Evolutionary conservation across 2,888 invertebrate genomes (phyloP).

Genomic region (Geotrupes spiniger): DNA sequence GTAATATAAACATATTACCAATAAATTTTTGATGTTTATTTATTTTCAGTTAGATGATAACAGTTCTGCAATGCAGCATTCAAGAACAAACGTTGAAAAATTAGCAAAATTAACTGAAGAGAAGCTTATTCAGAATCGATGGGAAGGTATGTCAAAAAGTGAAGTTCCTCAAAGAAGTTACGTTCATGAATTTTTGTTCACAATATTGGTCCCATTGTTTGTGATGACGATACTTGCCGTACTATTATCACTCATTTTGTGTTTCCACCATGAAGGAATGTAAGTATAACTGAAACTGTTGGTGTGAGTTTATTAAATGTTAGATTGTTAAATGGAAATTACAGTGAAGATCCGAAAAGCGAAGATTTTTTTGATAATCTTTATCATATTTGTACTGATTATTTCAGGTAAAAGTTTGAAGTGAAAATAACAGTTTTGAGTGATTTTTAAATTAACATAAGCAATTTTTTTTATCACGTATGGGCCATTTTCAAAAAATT

Average conservation of each 20-base stretch:
- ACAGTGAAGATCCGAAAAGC: constrained; percentile 64
- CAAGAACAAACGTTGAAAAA: constrained; percentile 44
- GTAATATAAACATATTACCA: too few species aligned
- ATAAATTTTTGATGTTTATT: constrained; percentile 11
- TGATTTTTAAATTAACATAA: constrained; percentile 2
- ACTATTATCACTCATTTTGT: constrained; percentile 68
- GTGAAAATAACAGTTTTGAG: constrained; percentile 11
- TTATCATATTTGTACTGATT: constrained; percentile 71
- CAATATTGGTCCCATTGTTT: constrained; percentile 67
- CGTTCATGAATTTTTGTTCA: constrained; percentile 64
- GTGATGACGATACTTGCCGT: constrained; percentile 65
- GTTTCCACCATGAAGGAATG: constrained; percentile 75
- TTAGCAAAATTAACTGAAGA: constrained; percentile 41
- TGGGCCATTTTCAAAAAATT: too few species aligned
- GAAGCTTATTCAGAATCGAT: constrained; percentile 52
- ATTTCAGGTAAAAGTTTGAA: constrained; percentile 45
- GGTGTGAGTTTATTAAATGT: constrained; percentile 12
- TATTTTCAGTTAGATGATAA: constrained; percentile 44
- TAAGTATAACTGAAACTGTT: constrained; percentile 64
- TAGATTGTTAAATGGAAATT: constrained; percentile 38
- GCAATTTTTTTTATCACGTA: too few species aligned
- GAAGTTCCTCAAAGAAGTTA: constrained; percentile 69
- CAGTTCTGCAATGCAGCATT: constrained; percentile 43
- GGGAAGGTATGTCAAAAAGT: constrained; percentile 61
- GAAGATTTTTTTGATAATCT: constrained; percentile 66